Evolutionary conservation across 64 coral and sea anemone genomes (phyloP), one percentile per base, ranked within the genome.

Genomic region (Stichodactyla mertensii): DNA sequence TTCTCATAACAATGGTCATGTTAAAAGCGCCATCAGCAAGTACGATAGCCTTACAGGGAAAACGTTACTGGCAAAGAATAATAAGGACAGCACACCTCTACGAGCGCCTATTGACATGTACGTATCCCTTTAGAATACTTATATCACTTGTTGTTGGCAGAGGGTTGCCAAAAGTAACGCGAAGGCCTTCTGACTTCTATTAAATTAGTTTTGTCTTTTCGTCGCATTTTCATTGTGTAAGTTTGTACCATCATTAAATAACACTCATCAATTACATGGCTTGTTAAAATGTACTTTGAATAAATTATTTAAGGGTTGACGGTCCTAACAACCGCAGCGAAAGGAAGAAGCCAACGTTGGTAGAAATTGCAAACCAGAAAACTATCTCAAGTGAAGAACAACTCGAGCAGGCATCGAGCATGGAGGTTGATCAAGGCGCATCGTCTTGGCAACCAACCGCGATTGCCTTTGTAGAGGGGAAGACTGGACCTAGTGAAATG

Each of bases 11-110:
- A 66, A 59, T 16, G 85, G 90, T 19, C 85, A 71, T 16, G 90
- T 92, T 22, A 82, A 83, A 7, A 77, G 81, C 14, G 61, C 80
- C 18, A 57, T 92, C 52, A 79, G 87, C 13, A 86, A 86, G 5
- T 92, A 87, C 22, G 84, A 92, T 54, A 92, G 84, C 14, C 60
- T 92, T 22, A 92, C 7, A 13, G 69, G 69, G 0, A 74, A 74
- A 74, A 74, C 7, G 2, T 14, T 74, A 10, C 24, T 74, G 22
- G 69, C 69, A 31, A 74, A 74, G 69, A 74, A 28, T 13, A 13
- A 23, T 14, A 27, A 26, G 23, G 69, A 74, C 69, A 74, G 7
- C 4, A 26, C 24, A 74, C 69, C 69, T 81, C 7, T 81, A 22
- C 36, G 52, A 3, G 78, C 78, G 52, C 51, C 51, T 20, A 53